A percentile compares a stretch with the other conserved stretches of the same genome.
phyloP scores from a whole-genome alignment of 2,888 invertebrate species.

The Melieria crassipennis region DNA sequence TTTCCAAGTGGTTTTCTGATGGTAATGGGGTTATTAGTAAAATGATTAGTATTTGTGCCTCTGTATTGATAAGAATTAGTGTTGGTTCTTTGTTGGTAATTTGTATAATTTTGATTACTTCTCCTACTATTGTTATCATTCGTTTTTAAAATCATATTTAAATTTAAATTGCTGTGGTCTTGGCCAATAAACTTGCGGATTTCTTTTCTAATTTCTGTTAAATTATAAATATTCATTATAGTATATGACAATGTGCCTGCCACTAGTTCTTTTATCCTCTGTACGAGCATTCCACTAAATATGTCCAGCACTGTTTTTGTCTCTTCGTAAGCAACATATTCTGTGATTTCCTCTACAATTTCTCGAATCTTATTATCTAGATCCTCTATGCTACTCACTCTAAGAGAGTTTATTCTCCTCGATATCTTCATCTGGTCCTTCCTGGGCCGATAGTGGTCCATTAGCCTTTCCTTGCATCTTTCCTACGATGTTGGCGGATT shows the following conservation, averaged over 20 bases:
- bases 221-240: conserved; percentile 15
- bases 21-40: no score
- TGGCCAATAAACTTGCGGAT: conserved; percentile 17
- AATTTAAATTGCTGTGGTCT: conserved; percentile 10
- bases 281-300: no score
- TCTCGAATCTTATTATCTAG: no score
- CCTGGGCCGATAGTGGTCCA: conserved; percentile 19
- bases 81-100: not conserved
- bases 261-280: no score
- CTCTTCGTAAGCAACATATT: no score
- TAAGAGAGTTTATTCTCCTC: conserved; percentile 19
- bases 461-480: conserved; percentile 12
- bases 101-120: not conserved
- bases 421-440: conserved; percentile 18
- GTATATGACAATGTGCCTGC: not conserved
- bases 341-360: no score
- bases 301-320: no score
- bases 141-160: not conserved
- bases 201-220: conserved; percentile 21
- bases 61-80: not conserved
- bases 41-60: no score
- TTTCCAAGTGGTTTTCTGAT: no score
- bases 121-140: not conserved
- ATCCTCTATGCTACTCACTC: not conserved
- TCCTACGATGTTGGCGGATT: conserved; percentile 13